Base-by-base conservation (phyloP, 2,888 invertebrate genomes). In the Pollenia labialis region DNA sequence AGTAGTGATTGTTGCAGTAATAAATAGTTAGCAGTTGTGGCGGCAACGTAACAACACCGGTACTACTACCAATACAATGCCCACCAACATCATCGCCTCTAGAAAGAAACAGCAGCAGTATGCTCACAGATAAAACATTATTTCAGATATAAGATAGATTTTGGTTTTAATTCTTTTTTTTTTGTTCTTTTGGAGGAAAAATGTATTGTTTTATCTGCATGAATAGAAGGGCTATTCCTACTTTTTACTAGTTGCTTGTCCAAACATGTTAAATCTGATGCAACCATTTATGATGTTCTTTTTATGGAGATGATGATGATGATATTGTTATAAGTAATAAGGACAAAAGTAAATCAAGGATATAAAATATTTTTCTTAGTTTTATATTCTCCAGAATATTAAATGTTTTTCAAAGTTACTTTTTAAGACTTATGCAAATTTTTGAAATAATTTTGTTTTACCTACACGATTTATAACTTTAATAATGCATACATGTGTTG, bases 191-290 rank as follows among this genome's bases (percentile, higher is more conserved):
- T 50, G 16, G 8, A 10, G 74, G 56, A 50, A 56, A 9, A 74
- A 66, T 66, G 58, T 79, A 77, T 79, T 79, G 77, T 81, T 81
- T 58, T 58, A 80, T 80, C 60, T 71, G 71, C 71, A 9, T 48
- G 54, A 76, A 76, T 10, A 44, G 11, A 23, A 56, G 16, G 16
- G 46, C 44, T 71, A 12, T 58, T 68, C 68, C 77, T 48, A 60
- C 46, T 74, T 74, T 58, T 50, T 68, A 79, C 77, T 48, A 74
- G 58, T 74, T 74, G 72, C 46, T 60, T 74, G 72, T 58, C 46
- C 60, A 58, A 58, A 58, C 48, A 58, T 58, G 46, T 74, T 58
- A 58, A 60, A 80, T 80, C 66, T 72, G 23, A 44, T 44, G 42
- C 50, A 64, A 56, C 66, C 71, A 72, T 72, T 83, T 64, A 62